These are phyloP conservation scores for Rhyacophila evoluta DNA, from an alignment of 2,888 invertebrate species.

Conservation along the genomic window DNA sequence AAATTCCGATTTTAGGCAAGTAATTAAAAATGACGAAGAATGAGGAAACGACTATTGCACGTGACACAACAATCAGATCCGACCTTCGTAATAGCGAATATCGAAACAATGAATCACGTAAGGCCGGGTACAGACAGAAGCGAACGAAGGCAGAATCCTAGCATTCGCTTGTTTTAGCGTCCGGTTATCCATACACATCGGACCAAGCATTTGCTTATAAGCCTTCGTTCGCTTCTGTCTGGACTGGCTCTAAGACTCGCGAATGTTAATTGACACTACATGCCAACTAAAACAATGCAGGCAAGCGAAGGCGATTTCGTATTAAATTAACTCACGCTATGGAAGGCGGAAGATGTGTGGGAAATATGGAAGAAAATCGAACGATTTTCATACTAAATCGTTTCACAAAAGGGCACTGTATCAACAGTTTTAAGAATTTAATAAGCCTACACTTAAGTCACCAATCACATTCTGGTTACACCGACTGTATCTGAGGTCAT, in stretches of 20 bases:
- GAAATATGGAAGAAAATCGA: background rate
- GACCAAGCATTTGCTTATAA: no score
- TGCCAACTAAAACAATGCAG: background rate
- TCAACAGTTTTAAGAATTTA: background rate
- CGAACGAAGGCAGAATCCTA: no score
- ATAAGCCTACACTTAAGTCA: background rate
- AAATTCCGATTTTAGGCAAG: no score
- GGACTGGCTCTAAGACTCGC: no score
- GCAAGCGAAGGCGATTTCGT: background rate
- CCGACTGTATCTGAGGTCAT: background rate
- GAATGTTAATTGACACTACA: background rate
- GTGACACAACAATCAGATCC: background rate
- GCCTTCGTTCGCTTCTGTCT: no score
- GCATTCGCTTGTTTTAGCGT: no score
- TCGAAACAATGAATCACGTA: background rate
- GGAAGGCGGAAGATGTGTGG: slow-evolving; percentile 8
- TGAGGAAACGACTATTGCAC: background rate
- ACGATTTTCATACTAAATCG: background rate
- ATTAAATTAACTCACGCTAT: background rate
- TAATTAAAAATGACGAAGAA: no score
- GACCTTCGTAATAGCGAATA: background rate
- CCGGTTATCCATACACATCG: no score
- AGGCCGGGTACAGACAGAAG: no score
- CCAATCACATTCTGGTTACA: background rate
- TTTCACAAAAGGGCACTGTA: background rate